Conservation (phyloP, 2,113 vertebrate genomes). For the Sylvietta virens region DNA sequence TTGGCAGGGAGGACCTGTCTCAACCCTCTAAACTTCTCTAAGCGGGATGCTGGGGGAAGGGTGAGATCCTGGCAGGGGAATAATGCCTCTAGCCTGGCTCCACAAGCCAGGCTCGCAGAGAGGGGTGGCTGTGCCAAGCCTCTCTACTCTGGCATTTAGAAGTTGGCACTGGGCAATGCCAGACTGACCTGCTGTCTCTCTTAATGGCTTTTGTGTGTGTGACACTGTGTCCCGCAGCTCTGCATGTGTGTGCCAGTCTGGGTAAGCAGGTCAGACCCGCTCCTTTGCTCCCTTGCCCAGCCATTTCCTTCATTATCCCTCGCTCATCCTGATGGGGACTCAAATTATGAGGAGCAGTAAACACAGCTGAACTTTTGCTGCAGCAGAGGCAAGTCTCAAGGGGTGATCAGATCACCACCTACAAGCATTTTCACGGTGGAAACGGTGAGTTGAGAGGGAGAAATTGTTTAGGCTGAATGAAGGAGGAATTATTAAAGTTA, state of each 20-base stretch:
- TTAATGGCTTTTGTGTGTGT: constrained; percentile 57
- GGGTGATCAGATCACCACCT: constrained; percentile 1
- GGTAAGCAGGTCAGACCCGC: constrained; percentile 10
- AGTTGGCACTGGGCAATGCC: constrained; percentile 8
- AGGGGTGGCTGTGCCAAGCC: background rate
- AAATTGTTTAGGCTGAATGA: constrained; percentile 18
- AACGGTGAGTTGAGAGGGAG: background rate
- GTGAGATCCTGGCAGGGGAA: background rate
- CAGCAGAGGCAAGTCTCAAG: background rate
- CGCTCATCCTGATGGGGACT: background rate
- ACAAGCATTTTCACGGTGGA: constrained; percentile 1
- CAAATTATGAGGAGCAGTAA: background rate
- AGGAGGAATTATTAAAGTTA: background rate
- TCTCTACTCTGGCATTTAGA: constrained; percentile 33
- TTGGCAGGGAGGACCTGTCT: background rate
- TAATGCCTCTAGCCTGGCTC: background rate
- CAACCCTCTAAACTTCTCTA: background rate
- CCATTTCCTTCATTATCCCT: background rate
- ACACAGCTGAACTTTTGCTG: background rate
- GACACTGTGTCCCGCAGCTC: background rate
- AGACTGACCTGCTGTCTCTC: constrained; percentile 51
- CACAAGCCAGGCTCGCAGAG: background rate
- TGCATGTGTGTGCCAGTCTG: constrained; percentile 22
- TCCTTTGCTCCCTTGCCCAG: background rate
- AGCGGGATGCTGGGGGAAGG: background rate